These are phyloP conservation scores for Watsonalla cultraria DNA, from an alignment of 2,888 invertebrate species.

Conservation along the genomic window DNA sequence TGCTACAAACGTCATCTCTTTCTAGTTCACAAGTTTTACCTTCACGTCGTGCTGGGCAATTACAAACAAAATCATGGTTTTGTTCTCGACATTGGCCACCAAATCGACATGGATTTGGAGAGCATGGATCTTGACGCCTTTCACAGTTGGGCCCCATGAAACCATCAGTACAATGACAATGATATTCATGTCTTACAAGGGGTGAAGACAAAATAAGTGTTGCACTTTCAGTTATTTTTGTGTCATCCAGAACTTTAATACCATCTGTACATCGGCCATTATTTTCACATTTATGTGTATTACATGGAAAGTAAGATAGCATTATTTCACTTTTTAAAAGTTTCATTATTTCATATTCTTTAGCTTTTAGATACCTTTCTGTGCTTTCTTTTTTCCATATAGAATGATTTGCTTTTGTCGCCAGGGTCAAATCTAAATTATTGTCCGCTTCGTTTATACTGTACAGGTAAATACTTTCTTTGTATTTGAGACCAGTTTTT, in stretches of 20 bases:
- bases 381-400: constrained; percentile 83
- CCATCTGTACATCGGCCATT: constrained; percentile 87
- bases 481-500: constrained; percentile 81
- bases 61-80: constrained; percentile 90
- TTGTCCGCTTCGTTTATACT: constrained; percentile 84
- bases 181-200: constrained; percentile 85
- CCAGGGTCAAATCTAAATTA: constrained; percentile 85
- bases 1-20: constrained; percentile 89
- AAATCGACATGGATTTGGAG: constrained; percentile 91
- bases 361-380: constrained; percentile 81
- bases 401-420: constrained; percentile 78
- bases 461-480: constrained; percentile 83
- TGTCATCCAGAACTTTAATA: constrained; percentile 82
- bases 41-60: constrained; percentile 87
- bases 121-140: constrained; percentile 93
- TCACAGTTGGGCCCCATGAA: constrained; percentile 91
- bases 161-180: constrained; percentile 89
- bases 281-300: constrained; percentile 85
- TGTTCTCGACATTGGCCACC: constrained; percentile 91
- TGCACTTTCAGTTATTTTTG: constrained; percentile 89
- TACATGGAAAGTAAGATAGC: constrained; percentile 89
- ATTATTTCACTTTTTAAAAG: constrained; percentile 80
- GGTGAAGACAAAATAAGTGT: constrained; percentile 91
- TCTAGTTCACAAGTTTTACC: constrained; percentile 92
- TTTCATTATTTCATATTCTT: constrained; percentile 81